Percentiles rank a stretch among this genome's conserved stretches.
These are phyloP conservation scores for Drosophila littoralis DNA, from an alignment of 1,140 invertebrate species.

Conservation along the genomic window DNA sequence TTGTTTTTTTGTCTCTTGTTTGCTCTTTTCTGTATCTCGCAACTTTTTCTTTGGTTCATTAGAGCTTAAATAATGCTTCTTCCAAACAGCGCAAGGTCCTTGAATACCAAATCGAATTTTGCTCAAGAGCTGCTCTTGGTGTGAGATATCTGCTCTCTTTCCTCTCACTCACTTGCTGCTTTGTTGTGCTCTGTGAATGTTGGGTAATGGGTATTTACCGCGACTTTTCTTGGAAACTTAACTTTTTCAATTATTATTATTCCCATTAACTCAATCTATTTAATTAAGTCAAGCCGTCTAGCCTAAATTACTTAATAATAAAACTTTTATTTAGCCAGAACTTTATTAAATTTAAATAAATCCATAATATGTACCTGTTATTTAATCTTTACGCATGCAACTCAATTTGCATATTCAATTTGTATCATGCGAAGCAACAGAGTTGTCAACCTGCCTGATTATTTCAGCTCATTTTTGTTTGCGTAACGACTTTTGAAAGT, in stretches of 20 bases:
- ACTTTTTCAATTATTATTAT: constrained; percentile 24
- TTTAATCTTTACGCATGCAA: too few relatives aligned
- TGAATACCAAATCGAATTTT: constrained; percentile 61
- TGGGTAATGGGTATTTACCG: constrained; percentile 6
- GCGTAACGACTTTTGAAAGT: neutral
- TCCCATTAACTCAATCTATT: constrained; percentile 5
- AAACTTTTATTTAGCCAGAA: too few relatives aligned
- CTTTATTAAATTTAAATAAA: too few relatives aligned
- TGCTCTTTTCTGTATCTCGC: neutral
- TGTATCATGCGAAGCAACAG: too few relatives aligned
- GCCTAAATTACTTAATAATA: too few relatives aligned
- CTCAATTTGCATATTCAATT: too few relatives aligned
- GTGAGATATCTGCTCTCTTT: constrained; percentile 35
- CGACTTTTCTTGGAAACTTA: neutral
- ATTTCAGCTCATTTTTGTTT: neutral
- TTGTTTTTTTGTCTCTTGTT: constrained; percentile 14
- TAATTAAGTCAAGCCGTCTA: neutral
- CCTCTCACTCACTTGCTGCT: neutral
- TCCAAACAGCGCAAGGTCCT: constrained; percentile 28
- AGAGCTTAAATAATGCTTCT: constrained; percentile 34
- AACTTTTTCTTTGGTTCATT: constrained; percentile 6
- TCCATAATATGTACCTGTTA: too few relatives aligned
- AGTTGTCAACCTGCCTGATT: neutral
- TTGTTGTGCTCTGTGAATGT: constrained; percentile 4
- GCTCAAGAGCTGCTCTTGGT: constrained; percentile 44